Evolutionary conservation across 2,113 vertebrate genomes (phyloP), one percentile per base, ranked within the genome.

Genomic region (Orycteropus afer): DNA sequence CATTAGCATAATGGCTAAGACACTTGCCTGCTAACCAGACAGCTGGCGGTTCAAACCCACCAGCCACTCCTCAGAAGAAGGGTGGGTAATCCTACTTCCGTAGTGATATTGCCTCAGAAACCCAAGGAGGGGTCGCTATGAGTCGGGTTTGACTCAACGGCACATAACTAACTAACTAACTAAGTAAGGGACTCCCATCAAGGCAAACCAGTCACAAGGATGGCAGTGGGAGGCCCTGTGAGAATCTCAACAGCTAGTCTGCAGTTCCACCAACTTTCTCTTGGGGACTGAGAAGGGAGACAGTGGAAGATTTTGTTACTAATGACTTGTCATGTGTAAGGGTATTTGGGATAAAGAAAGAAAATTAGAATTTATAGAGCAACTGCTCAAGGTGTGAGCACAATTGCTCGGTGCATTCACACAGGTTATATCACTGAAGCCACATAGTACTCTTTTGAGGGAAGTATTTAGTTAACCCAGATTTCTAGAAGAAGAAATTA

Each of bases 401-500:
- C n/a, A n/a, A n/a, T n/a, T n/a, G n/a, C n/a, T n/a, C n/a, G n/a
- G n/a, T n/a, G n/a, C n/a, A n/a, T n/a, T n/a, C n/a, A n/a, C n/a
- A n/a, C n/a, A n/a, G n/a, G n/a, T n/a, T n/a, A n/a, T n/a, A n/a
- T n/a, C n/a, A n/a, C n/a, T n/a, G n/a, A 59, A 63, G 45, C 42
- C 34, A 9, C 10, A 59, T 85, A 91, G 57, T 4, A 40, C 22
- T 47, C 20, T 61, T 93, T 78, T 23, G 7, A 84, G 27, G 37
- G 45, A 84, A 12, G 2, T 20, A 40, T 10, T n/a, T 37, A 34
- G 10, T 20, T 57, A 88, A 22, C 22, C 20, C 51, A 42, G 5
- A 92, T 86, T 85, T 95, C 69, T 71, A 65, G 63, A 93, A 91
- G 53, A 92, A 95, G 59, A 94, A 94, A 57, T 34, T 40, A 95